Percentiles rank a stretch among this genome's conserved stretches.
phyloP scores from a whole-genome alignment of 2,888 invertebrate genomes.

The Minunthozetes semirufus region DNA sequence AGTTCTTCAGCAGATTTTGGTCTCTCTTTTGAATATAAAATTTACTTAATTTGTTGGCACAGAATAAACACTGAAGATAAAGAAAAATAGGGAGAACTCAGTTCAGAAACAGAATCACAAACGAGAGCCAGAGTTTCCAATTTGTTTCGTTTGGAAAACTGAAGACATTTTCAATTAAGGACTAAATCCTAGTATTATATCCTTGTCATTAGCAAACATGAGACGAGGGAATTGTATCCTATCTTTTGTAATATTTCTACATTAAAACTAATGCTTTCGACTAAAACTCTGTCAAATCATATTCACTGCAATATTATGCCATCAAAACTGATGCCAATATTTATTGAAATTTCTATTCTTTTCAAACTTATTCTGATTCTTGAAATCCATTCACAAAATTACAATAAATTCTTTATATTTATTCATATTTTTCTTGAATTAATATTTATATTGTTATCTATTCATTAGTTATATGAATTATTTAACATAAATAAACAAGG shows the following conservation, averaged over 20 bases:
- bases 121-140: not conserved
- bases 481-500: too few species aligned
- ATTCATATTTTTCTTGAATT: too few species aligned
- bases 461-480: too few species aligned
- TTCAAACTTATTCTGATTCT: not conserved
- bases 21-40: conserved; percentile 12
- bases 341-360: not conserved
- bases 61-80: too few species aligned
- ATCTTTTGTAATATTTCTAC: conserved; percentile 20
- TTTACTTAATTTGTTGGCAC: conserved; percentile 13
- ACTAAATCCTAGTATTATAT: conserved; percentile 3
- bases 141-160: conserved; percentile 15
- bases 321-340: not conserved
- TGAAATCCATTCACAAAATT: too few species aligned
- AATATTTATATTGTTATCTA: too few species aligned
- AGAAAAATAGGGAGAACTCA: not conserved
- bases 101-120: conserved; percentile 3
- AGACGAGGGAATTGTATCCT: conserved; percentile 11
- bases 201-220: conserved; percentile 22
- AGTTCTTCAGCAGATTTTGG: too few species aligned
- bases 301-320: not conserved
- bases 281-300: not conserved
- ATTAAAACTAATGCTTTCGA: conserved; percentile 1
- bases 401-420: too few species aligned
- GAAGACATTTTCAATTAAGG: conserved; percentile 26